Evolutionary conservation across 1,140 invertebrate species (phyloP).

Genomic region (Mercenaria mercenaria): DNA sequence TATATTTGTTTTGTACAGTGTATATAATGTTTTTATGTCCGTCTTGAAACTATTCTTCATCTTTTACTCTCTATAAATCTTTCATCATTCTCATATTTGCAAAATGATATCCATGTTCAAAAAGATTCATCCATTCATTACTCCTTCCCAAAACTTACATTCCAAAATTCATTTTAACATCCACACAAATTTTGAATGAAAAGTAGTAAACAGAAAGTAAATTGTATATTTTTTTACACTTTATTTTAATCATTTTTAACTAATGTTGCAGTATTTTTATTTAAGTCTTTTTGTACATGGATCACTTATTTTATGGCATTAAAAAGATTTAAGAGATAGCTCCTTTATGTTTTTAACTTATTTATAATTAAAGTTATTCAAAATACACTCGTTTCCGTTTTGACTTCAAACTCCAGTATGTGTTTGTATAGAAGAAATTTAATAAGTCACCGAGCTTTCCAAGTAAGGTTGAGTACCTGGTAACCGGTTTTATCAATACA

Average conservation of each 20-base stretch:
- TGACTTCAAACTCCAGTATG: too few species aligned
- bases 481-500: too few species aligned
- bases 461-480: too few species aligned
- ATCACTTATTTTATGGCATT: slow-evolving; percentile 29
- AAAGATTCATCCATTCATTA: background rate
- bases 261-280: background rate
- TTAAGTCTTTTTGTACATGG: slow-evolving; percentile 47
- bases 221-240: background rate
- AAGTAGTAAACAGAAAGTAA: slow-evolving; percentile 45
- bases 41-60: slow-evolving; percentile 26
- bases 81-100: slow-evolving; percentile 26
- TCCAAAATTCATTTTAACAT: slow-evolving; percentile 12
- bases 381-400: too few species aligned
- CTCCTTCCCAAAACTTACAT: slow-evolving; percentile 27
- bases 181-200: slow-evolving; percentile 52
- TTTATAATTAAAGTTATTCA: slow-evolving; percentile 41
- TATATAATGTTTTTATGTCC: slow-evolving; percentile 50
- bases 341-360: slow-evolving; percentile 56
- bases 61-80: slow-evolving; percentile 24
- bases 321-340: slow-evolving; percentile 31
- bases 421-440: too few species aligned
- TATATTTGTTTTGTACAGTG: slow-evolving; percentile 43
- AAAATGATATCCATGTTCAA: slow-evolving; percentile 55
- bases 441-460: too few species aligned
- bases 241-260: too few species aligned